Evolutionary conservation across 2,888 invertebrate species (phyloP).

Genomic region (Arctia plantaginis): DNA sequence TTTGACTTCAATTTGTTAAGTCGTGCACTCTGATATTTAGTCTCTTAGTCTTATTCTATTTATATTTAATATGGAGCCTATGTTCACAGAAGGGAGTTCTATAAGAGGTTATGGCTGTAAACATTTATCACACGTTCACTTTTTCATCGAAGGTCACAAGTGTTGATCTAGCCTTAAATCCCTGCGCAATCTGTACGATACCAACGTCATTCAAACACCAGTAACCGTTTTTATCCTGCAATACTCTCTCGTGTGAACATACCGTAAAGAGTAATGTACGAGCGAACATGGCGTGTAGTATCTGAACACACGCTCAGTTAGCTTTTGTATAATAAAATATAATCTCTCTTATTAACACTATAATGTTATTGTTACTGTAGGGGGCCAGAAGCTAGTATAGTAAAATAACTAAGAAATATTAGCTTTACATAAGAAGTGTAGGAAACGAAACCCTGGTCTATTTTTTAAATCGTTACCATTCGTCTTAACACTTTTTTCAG

Average conservation of each 20-base stretch:
- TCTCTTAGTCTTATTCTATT: too few relatives aligned
- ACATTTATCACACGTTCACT: not conserved
- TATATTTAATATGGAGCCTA: not conserved
- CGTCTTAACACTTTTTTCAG: not conserved
- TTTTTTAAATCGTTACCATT: not conserved
- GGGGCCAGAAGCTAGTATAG: slow-evolving; percentile 12
- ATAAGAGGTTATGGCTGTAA: not conserved
- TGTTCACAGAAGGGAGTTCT: not conserved
- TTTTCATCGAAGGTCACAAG: not conserved
- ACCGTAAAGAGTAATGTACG: slow-evolving; percentile 34
- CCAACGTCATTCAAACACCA: not conserved
- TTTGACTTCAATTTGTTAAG: too few relatives aligned
- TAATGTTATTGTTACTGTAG: slow-evolving; percentile 35
- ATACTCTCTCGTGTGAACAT: slow-evolving; percentile 27
- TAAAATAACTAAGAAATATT: slow-evolving; percentile 26
- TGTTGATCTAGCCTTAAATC: not conserved
- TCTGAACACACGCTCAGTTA: slow-evolving; percentile 44
- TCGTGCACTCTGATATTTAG: too few relatives aligned
- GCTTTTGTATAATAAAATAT: slow-evolving; percentile 45
- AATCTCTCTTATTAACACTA: slow-evolving; percentile 39
- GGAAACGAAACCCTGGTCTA: slow-evolving; percentile 2
- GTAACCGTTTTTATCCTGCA: slow-evolving; percentile 6
- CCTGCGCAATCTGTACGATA: not conserved
- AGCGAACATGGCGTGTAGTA: slow-evolving; percentile 42
- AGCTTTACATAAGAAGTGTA: slow-evolving; percentile 15